Percentiles rank a stretch among this genome's conserved stretches.
These are phyloP conservation scores for Esox niger DNA, from an alignment of 2,113 vertebrate species.

Conservation along the genomic window DNA sequence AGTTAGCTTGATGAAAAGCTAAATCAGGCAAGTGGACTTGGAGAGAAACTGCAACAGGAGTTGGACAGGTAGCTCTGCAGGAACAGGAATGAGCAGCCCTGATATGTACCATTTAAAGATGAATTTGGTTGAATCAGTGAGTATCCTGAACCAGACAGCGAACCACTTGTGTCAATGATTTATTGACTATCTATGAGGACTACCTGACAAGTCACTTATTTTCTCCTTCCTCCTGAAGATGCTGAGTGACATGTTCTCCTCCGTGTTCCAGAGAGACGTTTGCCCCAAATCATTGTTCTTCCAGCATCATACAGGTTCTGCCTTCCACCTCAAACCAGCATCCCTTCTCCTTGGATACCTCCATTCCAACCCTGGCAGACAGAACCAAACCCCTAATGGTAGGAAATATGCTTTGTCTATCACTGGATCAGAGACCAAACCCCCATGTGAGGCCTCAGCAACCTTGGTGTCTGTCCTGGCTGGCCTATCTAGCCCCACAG, in stretches of 20 bases:
- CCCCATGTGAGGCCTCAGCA: constrained; percentile 68
- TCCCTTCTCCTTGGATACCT: constrained; percentile 64
- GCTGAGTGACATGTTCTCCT: constrained; percentile 87
- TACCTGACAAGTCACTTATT: no score
- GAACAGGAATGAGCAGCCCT: no score
- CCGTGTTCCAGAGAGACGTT: constrained; percentile 82
- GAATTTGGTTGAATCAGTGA: no score
- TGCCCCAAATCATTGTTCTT: constrained; percentile 73
- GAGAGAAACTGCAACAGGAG: no score
- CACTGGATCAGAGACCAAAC: constrained; percentile 44
- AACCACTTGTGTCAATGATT: no score
- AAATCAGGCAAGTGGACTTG: no score
- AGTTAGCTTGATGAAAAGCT: no score
- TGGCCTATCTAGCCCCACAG: constrained; percentile 61
- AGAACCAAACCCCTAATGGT: no score
- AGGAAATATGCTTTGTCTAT: constrained; percentile 2
- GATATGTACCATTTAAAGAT: no score
- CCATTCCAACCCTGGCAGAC: constrained; percentile 48
- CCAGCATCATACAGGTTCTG: constrained; percentile 58
- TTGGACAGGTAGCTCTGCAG: no score
- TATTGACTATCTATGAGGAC: no score
- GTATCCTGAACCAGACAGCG: no score
- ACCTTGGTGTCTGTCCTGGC: constrained; percentile 73
- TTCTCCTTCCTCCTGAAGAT: constrained; percentile 65
- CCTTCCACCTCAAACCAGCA: constrained; percentile 75